phyloP scores from a whole-genome alignment of 2,888 invertebrate species.

The Andrena camellia region DNA sequence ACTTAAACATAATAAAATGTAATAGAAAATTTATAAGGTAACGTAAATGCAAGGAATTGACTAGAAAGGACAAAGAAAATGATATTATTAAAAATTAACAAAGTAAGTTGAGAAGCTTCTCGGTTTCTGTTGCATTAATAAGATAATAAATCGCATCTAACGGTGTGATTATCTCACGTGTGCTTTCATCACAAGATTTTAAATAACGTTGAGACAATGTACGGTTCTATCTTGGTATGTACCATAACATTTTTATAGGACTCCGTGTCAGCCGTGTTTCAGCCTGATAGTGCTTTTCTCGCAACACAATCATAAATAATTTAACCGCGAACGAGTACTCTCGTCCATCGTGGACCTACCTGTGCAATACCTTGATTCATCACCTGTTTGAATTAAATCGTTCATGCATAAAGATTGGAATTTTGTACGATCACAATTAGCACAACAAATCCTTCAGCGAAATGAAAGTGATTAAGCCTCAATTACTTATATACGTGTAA shows the following conservation, averaged over 20 bases:
- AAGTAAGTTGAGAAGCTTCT: not conserved
- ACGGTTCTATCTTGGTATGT: slow-evolving; percentile 17
- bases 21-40: not conserved
- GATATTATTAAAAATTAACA: slow-evolving; percentile 5
- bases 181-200: slow-evolving; percentile 41
- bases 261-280: slow-evolving; percentile 55
- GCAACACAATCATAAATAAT: slow-evolving; percentile 59
- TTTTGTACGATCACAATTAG: not conserved
- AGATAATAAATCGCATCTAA: not conserved
- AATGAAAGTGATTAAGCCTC: too few relatives aligned
- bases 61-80: not conserved
- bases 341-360: slow-evolving; percentile 39
- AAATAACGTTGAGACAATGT: slow-evolving; percentile 26
- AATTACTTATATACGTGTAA: too few relatives aligned
- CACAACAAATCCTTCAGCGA: too few relatives aligned
- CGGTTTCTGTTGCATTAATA: not conserved
- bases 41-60: not conserved
- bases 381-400: slow-evolving; percentile 16
- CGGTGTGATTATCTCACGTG: slow-evolving; percentile 4
- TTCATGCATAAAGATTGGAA: not conserved
- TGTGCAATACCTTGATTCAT: slow-evolving; percentile 36
- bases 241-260: slow-evolving; percentile 64
- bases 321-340: slow-evolving; percentile 44
- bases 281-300: slow-evolving; percentile 42
- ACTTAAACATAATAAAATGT: slow-evolving; percentile 24